These are phyloP conservation scores for Phymorhynchus buccinoides DNA, from an alignment of 1,140 invertebrate genomes.

Conservation along the genomic window DNA sequence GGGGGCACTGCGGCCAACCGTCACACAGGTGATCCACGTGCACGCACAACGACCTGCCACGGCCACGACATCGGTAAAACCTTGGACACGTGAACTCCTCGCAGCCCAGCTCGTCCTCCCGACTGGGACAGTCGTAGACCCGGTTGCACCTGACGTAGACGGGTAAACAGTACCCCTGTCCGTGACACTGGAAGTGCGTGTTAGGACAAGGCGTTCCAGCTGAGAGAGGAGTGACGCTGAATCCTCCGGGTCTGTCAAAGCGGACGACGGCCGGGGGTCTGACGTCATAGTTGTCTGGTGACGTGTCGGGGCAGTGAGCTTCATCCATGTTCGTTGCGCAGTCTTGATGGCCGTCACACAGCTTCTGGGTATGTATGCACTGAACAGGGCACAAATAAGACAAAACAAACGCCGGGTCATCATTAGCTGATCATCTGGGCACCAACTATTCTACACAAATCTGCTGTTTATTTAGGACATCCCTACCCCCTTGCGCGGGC, in stretches of 20 bases:
- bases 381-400: not conserved
- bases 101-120: slow-evolving; percentile 33
- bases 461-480: too few relatives aligned
- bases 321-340: not conserved
- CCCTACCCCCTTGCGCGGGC: too few relatives aligned
- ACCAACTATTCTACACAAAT: too few relatives aligned
- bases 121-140: not conserved
- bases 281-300: not conserved
- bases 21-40: slow-evolving; percentile 38
- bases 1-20: not conserved
- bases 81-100: not conserved
- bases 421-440: too few relatives aligned
- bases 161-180: not conserved
- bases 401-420: too few relatives aligned
- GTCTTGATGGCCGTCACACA: not conserved
- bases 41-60: slow-evolving; percentile 13
- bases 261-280: not conserved
- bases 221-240: not conserved
- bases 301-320: not conserved
- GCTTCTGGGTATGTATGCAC: not conserved
- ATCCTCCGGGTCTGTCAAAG: not conserved
- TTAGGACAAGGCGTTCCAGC: not conserved
- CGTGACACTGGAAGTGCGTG: not conserved
- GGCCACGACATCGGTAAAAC: slow-evolving; percentile 31
- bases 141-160: not conserved